Base-by-base conservation (phyloP, 2,888 invertebrate genomes). In the Isotomurus palustris region DNA sequence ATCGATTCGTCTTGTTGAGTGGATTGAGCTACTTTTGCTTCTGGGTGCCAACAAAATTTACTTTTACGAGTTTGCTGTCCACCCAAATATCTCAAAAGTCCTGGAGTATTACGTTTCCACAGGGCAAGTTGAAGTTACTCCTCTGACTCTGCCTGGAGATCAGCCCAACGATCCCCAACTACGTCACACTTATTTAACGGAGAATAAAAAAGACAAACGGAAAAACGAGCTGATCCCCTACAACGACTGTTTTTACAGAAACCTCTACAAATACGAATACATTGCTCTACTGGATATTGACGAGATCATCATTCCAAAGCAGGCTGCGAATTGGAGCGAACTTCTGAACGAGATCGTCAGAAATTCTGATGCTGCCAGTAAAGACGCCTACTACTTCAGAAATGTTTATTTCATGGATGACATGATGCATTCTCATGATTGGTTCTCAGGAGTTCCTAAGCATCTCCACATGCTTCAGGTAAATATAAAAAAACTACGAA, bases 351-450 rank as follows among this genome's bases (percentile, higher is more conserved):
- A 68, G 17, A 71, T 73, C 1, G 67, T 67, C 43, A 60, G 66
- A 12, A 66, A 64, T 25, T 51, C 24, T n/a, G 19, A 48, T 35
- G 1, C 1, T 0, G 3, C 68, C 27, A 70, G 69, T 27, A 72
- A 73, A 24, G 69, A 71, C 12, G 72, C 73, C 19, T 75, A 72
- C 59, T 74, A 74, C 53, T 73, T 75, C 4, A 62, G 75, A 10
- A 79, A 79, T 62, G 78, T 76, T 8, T 79, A 78, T 71, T 78
- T 77, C 66, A 72, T 79, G 59, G 75, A 78, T 52, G 72, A 72
- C 45, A 67, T 73, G 32, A 62, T 71, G 36, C 58, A 66, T 27
- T 32, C 29, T 8, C 56, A 47, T 2, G 53, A 56, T 21, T 29
- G 6, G 10, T 62, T 64, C 56, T 64, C 68, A 45, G 68, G 67